These are phyloP conservation scores for Caenorhabditis wallacei DNA, from an alignment of 2,888 invertebrate species.

Conservation along the genomic window DNA sequence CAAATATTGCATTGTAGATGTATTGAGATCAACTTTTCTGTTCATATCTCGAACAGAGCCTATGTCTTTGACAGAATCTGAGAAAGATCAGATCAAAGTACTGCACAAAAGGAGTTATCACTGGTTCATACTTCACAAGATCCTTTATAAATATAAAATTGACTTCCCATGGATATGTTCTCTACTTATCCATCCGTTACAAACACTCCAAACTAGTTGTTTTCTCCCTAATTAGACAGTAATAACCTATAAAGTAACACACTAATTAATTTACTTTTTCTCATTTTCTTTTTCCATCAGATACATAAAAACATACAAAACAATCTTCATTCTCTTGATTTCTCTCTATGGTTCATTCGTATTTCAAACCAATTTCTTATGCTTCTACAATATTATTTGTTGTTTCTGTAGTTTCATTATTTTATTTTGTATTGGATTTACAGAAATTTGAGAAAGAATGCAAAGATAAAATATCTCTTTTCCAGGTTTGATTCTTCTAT, in stretches of 20 bases:
- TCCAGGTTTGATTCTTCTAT: constrained; percentile 12
- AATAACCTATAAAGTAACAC: constrained; percentile 18
- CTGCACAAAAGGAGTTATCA: no score
- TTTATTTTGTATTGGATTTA: constrained; percentile 33
- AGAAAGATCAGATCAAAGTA: no score
- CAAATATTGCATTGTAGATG: no score
- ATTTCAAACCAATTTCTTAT: constrained; percentile 36
- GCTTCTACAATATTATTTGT: constrained; percentile 38
- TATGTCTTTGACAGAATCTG: no score
- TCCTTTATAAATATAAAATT: no score
- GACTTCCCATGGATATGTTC: no score
- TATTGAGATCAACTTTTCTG: no score
- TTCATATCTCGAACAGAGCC: no score
- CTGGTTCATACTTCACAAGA: no score
- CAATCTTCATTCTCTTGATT: background rate
- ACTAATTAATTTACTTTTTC: constrained; percentile 22
- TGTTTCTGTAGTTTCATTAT: constrained; percentile 7
- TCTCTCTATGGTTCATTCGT: background rate
- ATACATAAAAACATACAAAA: constrained; percentile 7
- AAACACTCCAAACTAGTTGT: background rate
- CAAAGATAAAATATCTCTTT: constrained; percentile 16
- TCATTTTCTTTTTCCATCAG: background rate
- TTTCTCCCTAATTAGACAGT: background rate
- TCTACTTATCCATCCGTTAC: no score
- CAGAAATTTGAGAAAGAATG: constrained; percentile 29